Evolutionary conservation across 2,888 invertebrate genomes (phyloP), one percentile per base, ranked within the genome.

Genomic region (Brachypterus glaber): DNA sequence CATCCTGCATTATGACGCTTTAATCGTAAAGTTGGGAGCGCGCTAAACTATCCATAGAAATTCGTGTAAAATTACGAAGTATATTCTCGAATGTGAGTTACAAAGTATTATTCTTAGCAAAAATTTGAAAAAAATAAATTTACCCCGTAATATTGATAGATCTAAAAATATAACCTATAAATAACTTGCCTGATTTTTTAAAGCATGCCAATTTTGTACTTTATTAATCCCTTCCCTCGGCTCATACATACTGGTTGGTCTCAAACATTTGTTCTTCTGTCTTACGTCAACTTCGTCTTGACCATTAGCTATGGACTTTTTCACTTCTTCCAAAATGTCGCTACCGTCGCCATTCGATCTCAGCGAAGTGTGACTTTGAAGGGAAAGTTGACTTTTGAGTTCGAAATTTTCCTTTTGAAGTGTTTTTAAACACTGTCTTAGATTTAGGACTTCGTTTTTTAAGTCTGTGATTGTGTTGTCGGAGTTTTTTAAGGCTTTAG

Each of bases 161-260:
- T n/a, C n/a, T n/a, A n/a, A n/a, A n/a, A n/a, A n/a, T n/a, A n/a
- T n/a, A n/a, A n/a, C n/a, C 17, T 11, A 33, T 16, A 33, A 41
- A 24, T 39, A 42, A 57, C 46, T 9, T 21, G 21, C 9, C 9
- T 65, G 63, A 48, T 59, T 57, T 50, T 66, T 66, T 41, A 63
- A 47, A 2, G 57, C 50, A 40, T 65, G 65, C 61, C 64, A 64
- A 49, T 65, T 63, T 1, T 59, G 53, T 11, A 58, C 59, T 48
- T 58, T 58, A 9, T 40, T 41, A 3, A 63, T 46, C 17, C 81
- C 82, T 68, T 86, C 78, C 51, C 88, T 75, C 48, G 85, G 76
- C 66, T 88, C 88, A 66, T 82, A 89, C 88, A 89, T 88, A 67
- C 88, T 88, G 51, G 82, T 83, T 52, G 88, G 88, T 55, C 88